These are phyloP conservation scores for Crypturellus tataupa DNA, from an alignment of 2,797 vertebrate genomes.

Conservation along the genomic window DNA sequence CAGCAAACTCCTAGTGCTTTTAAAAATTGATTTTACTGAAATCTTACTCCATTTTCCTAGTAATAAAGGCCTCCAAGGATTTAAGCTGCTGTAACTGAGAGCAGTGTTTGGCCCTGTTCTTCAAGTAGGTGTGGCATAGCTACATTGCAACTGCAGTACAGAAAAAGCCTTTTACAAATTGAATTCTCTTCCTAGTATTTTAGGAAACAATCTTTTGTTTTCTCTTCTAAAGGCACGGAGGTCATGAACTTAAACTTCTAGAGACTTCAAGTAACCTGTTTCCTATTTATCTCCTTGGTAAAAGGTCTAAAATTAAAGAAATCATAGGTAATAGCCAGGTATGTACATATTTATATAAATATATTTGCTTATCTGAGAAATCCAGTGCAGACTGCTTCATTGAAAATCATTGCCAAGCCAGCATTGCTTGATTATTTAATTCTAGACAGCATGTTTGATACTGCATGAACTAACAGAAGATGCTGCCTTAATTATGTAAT, in stretches of 20 bases:
- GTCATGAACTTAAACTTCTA: background rate
- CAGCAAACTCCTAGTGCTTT: slow-evolving; percentile 76
- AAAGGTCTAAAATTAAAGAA: slow-evolving; percentile 18
- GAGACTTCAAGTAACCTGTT: background rate
- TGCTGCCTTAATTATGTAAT: background rate
- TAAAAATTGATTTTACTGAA: slow-evolving; percentile 82
- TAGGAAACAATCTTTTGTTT: background rate
- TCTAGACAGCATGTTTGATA: background rate
- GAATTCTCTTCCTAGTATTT: background rate
- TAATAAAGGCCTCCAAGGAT: slow-evolving; percentile 73
- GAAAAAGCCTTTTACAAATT: slow-evolving; percentile 36
- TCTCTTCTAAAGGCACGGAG: background rate
- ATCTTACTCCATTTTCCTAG: slow-evolving; percentile 77
- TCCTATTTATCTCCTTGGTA: background rate
- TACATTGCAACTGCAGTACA: slow-evolving; percentile 49
- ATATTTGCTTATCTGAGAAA: background rate
- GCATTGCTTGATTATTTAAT: background rate
- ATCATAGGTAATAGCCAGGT: background rate
- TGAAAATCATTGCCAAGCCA: background rate
- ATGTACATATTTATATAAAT: background rate
- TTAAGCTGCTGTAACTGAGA: slow-evolving; percentile 68
- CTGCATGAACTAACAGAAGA: background rate
- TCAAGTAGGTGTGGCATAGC: slow-evolving; percentile 54
- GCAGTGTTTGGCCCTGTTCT: slow-evolving; percentile 40
- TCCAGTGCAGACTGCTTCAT: background rate